Conservation (phyloP, 2,888 invertebrate species). For the Aphodius sticticus region DNA sequence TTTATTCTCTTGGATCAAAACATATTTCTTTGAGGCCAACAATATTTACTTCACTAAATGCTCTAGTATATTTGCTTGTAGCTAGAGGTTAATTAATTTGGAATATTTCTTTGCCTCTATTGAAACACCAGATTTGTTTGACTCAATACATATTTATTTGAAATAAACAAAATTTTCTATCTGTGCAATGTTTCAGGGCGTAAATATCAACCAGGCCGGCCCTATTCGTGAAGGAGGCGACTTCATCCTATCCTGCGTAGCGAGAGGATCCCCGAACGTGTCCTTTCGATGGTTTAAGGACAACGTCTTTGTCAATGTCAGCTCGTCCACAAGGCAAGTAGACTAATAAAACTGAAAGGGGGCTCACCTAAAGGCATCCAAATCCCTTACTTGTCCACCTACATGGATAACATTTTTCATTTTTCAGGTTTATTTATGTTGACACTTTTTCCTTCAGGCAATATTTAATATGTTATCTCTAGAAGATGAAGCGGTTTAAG, state of each 20-base stretch:
- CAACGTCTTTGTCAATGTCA: slow-evolving; percentile 76
- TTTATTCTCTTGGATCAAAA: no score
- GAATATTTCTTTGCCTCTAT: no score
- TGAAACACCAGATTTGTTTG: no score
- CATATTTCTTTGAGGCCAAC: no score
- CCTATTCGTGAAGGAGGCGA: slow-evolving; percentile 75
- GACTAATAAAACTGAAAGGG: background rate
- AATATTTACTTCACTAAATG: no score
- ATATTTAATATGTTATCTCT: background rate
- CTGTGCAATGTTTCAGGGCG: slow-evolving; percentile 57
- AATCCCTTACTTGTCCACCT: slow-evolving; percentile 5
- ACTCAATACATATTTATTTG: no score
- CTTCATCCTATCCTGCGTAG: slow-evolving; percentile 79
- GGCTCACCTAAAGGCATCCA: background rate
- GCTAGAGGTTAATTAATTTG: no score
- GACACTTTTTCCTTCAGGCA: background rate
- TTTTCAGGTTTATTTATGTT: background rate
- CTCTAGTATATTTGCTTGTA: no score
- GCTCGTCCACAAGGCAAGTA: slow-evolving; percentile 74
- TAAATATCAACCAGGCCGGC: slow-evolving; percentile 62
- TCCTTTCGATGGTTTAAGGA: slow-evolving; percentile 86
- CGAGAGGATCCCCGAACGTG: slow-evolving; percentile 78
- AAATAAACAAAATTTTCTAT: no score
- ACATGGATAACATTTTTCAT: background rate
- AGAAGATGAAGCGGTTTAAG: background rate